Evolutionary conservation across 2,113 vertebrate genomes (phyloP).

Genomic region (Lasiurus cinereus): DNA sequence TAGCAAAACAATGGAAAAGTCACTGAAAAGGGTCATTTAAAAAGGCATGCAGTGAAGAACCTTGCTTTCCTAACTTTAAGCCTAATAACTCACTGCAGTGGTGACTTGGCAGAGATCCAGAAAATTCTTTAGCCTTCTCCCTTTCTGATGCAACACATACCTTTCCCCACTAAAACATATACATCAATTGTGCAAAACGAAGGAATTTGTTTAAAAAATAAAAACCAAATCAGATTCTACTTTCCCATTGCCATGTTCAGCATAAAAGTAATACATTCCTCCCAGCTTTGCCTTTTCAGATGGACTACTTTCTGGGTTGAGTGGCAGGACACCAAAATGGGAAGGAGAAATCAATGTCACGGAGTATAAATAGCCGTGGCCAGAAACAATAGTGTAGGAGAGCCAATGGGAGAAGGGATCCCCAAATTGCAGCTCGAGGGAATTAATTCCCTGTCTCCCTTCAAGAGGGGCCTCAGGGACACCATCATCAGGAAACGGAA

Average conservation of each 20-base stretch:
- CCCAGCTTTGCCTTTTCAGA: slow-evolving; percentile 53
- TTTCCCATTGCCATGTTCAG: neutral
- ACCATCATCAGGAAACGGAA: neutral
- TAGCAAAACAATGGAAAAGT: slow-evolving; percentile 26
- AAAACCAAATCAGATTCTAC: neutral
- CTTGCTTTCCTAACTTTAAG: slow-evolving; percentile 43
- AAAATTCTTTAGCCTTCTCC: neutral
- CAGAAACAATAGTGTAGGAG: neutral
- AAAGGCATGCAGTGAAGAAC: neutral
- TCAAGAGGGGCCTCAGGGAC: neutral
- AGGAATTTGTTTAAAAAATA: neutral
- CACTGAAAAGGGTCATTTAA: slow-evolving; percentile 12
- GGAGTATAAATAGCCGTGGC: neutral
- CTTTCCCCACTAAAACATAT: neutral
- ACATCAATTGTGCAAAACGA: neutral
- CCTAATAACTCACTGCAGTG: slow-evolving; percentile 12
- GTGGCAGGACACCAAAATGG: slow-evolving; percentile 40
- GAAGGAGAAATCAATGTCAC: slow-evolving; percentile 5
- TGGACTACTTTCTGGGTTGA: slow-evolving; percentile 58
- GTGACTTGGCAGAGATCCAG: neutral
- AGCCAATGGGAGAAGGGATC: slow-evolving; percentile 33
- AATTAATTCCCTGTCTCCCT: neutral
- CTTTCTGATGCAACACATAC: neutral
- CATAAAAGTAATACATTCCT: slow-evolving; percentile 37
- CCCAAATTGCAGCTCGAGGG: slow-evolving; percentile 58